A percentile compares a stretch with the other conserved stretches of the same genome.
Conservation (phyloP, 2,797 vertebrate genomes). For the Sebastes alutus region DNA sequence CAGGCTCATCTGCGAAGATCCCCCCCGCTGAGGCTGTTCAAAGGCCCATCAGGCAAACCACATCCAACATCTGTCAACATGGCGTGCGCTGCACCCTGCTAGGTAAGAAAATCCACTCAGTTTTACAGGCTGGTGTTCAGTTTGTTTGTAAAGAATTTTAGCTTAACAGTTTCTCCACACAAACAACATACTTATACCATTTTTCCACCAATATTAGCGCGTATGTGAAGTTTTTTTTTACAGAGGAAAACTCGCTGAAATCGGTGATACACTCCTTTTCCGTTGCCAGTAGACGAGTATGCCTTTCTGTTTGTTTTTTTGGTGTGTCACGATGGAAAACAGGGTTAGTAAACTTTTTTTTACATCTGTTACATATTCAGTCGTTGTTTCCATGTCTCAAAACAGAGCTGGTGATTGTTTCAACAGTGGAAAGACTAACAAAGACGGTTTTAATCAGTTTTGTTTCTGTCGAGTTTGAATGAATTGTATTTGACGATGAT, state of each 20-base stretch:
- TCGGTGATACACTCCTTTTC: neutral
- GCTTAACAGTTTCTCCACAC: neutral
- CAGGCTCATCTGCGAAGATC: slow-evolving; percentile 4
- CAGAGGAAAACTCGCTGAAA: neutral
- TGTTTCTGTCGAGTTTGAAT: too few relatives aligned
- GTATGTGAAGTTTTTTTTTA: too few relatives aligned
- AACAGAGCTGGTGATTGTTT: neutral
- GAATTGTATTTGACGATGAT: too few relatives aligned
- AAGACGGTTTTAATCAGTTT: neutral
- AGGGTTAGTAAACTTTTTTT: neutral
- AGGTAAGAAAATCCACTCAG: neutral
- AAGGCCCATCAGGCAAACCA: slow-evolving; percentile 21
- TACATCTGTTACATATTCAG: neutral
- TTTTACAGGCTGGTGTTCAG: neutral
- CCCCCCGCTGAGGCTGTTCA: slow-evolving; percentile 22
- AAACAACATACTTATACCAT: neutral
- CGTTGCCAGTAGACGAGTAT: neutral
- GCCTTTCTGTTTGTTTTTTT: neutral
- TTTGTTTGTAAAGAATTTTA: neutral
- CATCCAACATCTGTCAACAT: slow-evolving; percentile 18
- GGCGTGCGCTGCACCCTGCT: neutral
- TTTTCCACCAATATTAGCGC: neutral
- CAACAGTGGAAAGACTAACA: neutral
- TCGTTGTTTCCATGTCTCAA: neutral
- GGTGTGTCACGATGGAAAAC: neutral